Conservation (phyloP, 2,113 vertebrate species). For the Bos taurus region ARS-UCD2.0 NC_037348.1:8706001-8706500, state of each 20-base stretch:
- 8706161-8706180: not conserved
- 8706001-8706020: not conserved
- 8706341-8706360: not conserved
- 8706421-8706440: not conserved
- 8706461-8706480: not conserved
- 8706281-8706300: not conserved
- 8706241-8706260: not conserved
- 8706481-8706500: not conserved
- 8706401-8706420: not conserved
- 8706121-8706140: not conserved
- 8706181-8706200: not conserved
- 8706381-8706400: not conserved
- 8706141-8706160: not conserved
- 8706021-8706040: not conserved
- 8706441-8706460: not conserved
- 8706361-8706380: not conserved
- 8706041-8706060: not conserved
- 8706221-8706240: not conserved
- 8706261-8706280: not conserved
- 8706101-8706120: not conserved
- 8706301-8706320: not conserved
- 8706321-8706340: not conserved
- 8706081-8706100: not conserved
- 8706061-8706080: not conserved
- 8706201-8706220: not conserved